phyloP scores from a whole-genome alignment of 2,113 vertebrate genomes.

The Aegithalos caudatus region DNA sequence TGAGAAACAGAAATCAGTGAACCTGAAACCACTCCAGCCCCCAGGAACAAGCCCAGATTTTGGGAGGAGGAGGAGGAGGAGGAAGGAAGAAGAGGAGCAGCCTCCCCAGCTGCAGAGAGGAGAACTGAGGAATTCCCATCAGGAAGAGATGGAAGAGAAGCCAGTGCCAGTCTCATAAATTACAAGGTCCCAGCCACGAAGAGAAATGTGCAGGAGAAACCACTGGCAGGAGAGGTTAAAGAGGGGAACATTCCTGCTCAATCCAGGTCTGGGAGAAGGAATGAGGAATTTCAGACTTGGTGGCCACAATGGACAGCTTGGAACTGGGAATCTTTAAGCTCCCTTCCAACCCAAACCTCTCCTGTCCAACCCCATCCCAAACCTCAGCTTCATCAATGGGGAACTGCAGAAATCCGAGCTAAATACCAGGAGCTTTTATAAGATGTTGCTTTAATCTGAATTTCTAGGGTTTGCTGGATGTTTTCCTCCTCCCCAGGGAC shows the following conservation, averaged over 20 bases:
- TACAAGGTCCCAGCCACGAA: background rate
- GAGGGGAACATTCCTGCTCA: fast-evolving
- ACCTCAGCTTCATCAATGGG: background rate
- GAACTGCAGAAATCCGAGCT: background rate
- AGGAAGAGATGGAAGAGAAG: background rate
- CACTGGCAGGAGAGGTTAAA: background rate
- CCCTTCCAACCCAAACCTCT: background rate
- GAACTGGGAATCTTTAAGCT: background rate
- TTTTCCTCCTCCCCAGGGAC: background rate
- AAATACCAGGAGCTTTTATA: background rate
- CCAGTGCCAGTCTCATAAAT: background rate
- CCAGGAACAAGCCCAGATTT: too few species aligned
- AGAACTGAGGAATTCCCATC: background rate
- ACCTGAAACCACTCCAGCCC: too few species aligned
- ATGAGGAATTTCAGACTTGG: background rate
- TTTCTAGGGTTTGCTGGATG: background rate
- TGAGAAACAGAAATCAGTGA: too few species aligned
- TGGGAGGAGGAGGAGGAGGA: background rate
- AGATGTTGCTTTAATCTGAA: background rate
- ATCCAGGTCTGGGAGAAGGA: background rate
- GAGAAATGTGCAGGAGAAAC: fast-evolving
- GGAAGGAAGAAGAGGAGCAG: background rate
- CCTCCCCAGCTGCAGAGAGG: background rate
- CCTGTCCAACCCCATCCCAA: background rate
- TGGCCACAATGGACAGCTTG: background rate